These are phyloP conservation scores for Pterois miles DNA, from an alignment of 2,797 vertebrate genomes.

Conservation along the genomic window DNA sequence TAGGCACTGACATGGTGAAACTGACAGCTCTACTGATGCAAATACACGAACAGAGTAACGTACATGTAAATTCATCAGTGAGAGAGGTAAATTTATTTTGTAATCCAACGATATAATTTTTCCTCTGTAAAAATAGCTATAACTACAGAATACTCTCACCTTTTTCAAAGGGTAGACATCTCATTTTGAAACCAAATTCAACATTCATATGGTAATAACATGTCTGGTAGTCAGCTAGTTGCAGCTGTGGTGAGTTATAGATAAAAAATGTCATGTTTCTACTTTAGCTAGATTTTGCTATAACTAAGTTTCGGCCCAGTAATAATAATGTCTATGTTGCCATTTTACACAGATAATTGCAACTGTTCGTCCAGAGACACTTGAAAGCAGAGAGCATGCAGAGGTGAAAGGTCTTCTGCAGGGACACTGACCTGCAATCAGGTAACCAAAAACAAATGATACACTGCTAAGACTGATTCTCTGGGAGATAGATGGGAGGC, in stretches of 20 bases:
- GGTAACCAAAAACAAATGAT: background rate
- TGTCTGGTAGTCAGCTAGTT: background rate
- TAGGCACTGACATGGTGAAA: background rate
- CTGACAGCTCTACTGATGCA: background rate
- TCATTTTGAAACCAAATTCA: background rate
- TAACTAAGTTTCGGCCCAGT: background rate
- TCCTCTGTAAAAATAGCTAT: background rate
- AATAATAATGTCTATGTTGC: background rate
- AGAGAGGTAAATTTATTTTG: background rate
- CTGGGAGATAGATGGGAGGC: background rate
- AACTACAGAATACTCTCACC: background rate
- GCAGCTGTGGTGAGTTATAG: background rate
- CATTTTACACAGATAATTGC: background rate
- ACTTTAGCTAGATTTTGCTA: background rate
- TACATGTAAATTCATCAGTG: background rate
- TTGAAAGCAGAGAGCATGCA: background rate
- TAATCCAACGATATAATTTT: background rate
- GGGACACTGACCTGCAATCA: background rate
- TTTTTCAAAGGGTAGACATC: background rate
- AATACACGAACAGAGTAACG: background rate
- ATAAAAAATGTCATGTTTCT: background rate
- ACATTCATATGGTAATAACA: background rate
- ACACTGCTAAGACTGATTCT: background rate
- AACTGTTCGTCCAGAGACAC: background rate
- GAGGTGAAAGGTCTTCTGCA: background rate